Conservation (phyloP, 2,888 invertebrate species). For the Tipula helvola region DNA sequence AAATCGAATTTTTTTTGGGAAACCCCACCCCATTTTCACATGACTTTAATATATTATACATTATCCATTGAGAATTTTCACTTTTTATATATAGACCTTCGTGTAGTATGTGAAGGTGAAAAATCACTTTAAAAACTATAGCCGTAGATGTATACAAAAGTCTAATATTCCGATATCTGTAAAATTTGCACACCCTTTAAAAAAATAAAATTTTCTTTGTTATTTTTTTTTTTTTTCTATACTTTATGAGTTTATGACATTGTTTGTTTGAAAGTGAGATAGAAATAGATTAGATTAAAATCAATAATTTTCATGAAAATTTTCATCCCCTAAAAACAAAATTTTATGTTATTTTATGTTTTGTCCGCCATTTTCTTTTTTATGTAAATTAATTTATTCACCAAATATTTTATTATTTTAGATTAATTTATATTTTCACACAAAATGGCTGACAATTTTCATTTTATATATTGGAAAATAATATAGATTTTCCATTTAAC, state of each 20-base stretch:
- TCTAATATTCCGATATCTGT: neutral
- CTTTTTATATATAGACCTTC: neutral
- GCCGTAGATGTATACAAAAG: neutral
- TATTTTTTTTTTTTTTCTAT: neutral
- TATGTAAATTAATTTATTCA: neutral
- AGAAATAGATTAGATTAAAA: neutral
- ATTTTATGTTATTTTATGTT: neutral
- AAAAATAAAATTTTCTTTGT: neutral
- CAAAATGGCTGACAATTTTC: neutral
- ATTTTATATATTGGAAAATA: neutral
- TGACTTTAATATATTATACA: neutral
- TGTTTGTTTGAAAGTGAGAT: neutral
- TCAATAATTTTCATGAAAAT: neutral
- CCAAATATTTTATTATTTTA: neutral
- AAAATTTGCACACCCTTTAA: neutral
- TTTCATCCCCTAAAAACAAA: neutral
- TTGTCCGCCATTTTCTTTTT: neutral
- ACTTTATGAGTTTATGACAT: neutral
- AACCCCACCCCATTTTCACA: slow-evolving; percentile 4
- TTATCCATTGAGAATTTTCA: neutral
- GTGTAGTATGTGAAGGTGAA: neutral
- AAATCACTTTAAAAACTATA: neutral
- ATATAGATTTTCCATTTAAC: neutral
- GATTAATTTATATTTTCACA: neutral
- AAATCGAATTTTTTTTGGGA: neutral